Evolutionary conservation across 1,140 invertebrate species (phyloP).

Genomic region (Apis dorsata): DNA sequence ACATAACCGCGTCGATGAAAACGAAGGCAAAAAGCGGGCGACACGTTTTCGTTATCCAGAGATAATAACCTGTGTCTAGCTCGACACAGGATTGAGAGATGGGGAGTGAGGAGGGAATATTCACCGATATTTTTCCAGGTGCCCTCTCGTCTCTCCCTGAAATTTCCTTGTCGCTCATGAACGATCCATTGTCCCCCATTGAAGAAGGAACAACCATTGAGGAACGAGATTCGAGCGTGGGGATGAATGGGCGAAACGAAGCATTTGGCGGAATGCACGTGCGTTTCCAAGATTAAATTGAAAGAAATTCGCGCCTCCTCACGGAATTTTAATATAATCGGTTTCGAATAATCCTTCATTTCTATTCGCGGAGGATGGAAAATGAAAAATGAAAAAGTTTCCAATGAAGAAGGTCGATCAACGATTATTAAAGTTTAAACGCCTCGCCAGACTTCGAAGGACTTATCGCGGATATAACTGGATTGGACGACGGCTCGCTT

Average conservation of each 20-base stretch:
- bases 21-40: slow-evolving; percentile 9
- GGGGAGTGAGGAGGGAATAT: background rate
- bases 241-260: too few species aligned
- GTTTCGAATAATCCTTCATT: background rate
- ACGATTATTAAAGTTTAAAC: background rate
- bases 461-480: background rate
- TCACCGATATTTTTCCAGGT: background rate
- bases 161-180: background rate
- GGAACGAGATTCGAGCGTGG: too few species aligned
- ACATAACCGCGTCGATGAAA: slow-evolving; percentile 46
- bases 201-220: too few species aligned
- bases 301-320: too few species aligned
- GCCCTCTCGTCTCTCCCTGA: too few species aligned
- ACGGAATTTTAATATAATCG: background rate
- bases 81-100: background rate
- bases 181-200: slow-evolving; percentile 3
- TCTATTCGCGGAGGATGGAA: too few species aligned
- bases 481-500: background rate
- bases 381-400: too few species aligned
- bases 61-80: too few species aligned
- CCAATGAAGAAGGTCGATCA: too few species aligned
- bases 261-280: too few species aligned
- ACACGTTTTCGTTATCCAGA: background rate
- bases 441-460: background rate
- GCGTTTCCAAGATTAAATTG: too few species aligned